Evolutionary conservation across 2,797 vertebrate genomes (phyloP).

Genomic region (Intellagama lesueurii): DNA sequence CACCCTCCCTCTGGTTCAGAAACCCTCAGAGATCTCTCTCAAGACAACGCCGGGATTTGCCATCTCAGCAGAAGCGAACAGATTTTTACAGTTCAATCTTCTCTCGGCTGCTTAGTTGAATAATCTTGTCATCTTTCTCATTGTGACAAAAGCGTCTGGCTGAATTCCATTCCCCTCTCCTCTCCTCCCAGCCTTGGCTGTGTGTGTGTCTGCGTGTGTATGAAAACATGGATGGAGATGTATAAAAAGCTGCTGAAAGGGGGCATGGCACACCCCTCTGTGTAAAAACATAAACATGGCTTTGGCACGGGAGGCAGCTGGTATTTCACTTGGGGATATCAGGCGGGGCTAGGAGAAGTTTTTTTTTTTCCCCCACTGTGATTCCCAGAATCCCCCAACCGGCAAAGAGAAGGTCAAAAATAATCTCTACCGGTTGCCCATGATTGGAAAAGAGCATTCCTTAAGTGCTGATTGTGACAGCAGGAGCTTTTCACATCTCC

Average conservation of each 20-base stretch:
- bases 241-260: background rate
- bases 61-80: background rate
- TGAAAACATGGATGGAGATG: background rate
- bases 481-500: too few relatives aligned
- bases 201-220: too few relatives aligned
- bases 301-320: background rate
- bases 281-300: background rate
- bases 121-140: conserved; percentile 42
- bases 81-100: conserved; percentile 25
- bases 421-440: too few relatives aligned
- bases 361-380: too few relatives aligned
- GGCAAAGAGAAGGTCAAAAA: too few relatives aligned
- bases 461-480: too few relatives aligned
- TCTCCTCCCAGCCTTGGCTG: background rate
- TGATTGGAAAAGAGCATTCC: too few relatives aligned
- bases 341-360: too few relatives aligned
- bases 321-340: background rate
- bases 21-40: background rate
- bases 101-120: background rate
- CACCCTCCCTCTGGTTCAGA: background rate
- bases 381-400: too few relatives aligned
- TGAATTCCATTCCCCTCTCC: conserved; percentile 4
- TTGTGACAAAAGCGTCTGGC: background rate
- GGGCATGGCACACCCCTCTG: background rate
- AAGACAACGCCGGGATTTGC: background rate